phyloP scores from a whole-genome alignment of 2,888 invertebrate genomes.

The Sialis fuliginosa region DNA sequence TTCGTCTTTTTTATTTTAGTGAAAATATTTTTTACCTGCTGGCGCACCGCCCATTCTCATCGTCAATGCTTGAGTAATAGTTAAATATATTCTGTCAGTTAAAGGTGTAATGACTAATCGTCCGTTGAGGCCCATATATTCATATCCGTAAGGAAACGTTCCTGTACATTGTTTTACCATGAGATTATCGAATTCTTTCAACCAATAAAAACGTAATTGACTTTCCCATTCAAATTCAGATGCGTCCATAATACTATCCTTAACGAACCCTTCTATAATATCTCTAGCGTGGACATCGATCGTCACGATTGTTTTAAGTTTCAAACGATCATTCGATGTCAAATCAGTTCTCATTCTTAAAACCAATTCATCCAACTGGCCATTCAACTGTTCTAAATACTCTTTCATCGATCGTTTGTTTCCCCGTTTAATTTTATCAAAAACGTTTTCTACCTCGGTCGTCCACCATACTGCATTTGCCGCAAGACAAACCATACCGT shows the following conservation, averaged over 20 bases:
- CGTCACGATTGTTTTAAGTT: slow-evolving; percentile 77
- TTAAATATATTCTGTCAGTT: slow-evolving; percentile 83
- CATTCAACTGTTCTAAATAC: slow-evolving; percentile 61
- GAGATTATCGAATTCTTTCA: slow-evolving; percentile 59
- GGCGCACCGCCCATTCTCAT: slow-evolving; percentile 88
- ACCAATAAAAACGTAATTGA: slow-evolving; percentile 84
- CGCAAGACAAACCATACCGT: slow-evolving; percentile 36
- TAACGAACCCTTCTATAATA: slow-evolving; percentile 66
- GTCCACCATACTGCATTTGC: slow-evolving; percentile 76
- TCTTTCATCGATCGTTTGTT: slow-evolving; percentile 82
- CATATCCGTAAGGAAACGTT: slow-evolving; percentile 81
- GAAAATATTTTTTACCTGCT: slow-evolving; percentile 35
- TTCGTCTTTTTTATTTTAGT: background rate
- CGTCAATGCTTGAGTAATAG: slow-evolving; percentile 80
- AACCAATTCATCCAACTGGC: slow-evolving; percentile 70
- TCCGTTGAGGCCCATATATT: slow-evolving; percentile 88
- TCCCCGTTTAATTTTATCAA: slow-evolving; percentile 50
- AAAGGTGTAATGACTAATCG: slow-evolving; percentile 81
- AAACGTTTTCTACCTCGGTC: slow-evolving; percentile 83
- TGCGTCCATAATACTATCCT: slow-evolving; percentile 65
- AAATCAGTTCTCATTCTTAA: slow-evolving; percentile 55
- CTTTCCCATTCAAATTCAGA: slow-evolving; percentile 90
- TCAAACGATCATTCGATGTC: slow-evolving; percentile 62
- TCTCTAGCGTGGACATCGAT: slow-evolving; percentile 86
- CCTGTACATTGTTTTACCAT: slow-evolving; percentile 73